Conservation (phyloP, 2,888 invertebrate species). For the Anoncus sp. region DNA sequence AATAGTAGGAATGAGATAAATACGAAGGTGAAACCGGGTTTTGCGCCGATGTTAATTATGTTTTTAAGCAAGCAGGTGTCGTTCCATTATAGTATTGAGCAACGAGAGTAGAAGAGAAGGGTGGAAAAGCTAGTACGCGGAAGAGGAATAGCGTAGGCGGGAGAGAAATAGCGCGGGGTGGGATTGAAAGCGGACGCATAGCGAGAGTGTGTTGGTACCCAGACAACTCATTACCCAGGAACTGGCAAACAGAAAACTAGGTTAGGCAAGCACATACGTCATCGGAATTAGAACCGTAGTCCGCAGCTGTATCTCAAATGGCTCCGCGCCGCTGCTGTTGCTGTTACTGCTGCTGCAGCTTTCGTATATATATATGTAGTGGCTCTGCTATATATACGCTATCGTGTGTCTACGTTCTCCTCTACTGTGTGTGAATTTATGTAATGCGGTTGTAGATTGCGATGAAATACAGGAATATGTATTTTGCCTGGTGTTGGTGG, state of each 20-base stretch:
- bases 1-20: constrained; percentile 10
- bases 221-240: constrained; percentile 80
- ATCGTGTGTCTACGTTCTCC: constrained; percentile 57
- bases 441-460: constrained; percentile 79
- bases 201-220: constrained; percentile 66
- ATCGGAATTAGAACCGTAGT: constrained; percentile 81
- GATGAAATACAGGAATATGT: constrained; percentile 76
- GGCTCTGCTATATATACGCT: neutral
- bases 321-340: constrained; percentile 43
- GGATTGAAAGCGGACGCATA: constrained; percentile 63
- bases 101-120: constrained; percentile 48
- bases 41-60: constrained; percentile 45
- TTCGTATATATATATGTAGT: neutral
- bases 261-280: constrained; percentile 81
- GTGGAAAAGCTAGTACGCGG: constrained; percentile 62
- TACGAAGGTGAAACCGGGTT: neutral
- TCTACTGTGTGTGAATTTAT: constrained; percentile 77
- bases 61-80: constrained; percentile 46
- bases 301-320: constrained; percentile 79
- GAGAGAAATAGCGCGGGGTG: constrained; percentile 23
- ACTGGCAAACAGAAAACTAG: constrained; percentile 81
- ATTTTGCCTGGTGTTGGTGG: constrained; percentile 61
- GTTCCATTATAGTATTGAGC: constrained; percentile 24
- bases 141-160: constrained; percentile 62
- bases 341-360: constrained; percentile 35